Evolutionary conservation across 2,113 vertebrate species (phyloP).

Genomic region (Pygoscelis antarcticus): DNA sequence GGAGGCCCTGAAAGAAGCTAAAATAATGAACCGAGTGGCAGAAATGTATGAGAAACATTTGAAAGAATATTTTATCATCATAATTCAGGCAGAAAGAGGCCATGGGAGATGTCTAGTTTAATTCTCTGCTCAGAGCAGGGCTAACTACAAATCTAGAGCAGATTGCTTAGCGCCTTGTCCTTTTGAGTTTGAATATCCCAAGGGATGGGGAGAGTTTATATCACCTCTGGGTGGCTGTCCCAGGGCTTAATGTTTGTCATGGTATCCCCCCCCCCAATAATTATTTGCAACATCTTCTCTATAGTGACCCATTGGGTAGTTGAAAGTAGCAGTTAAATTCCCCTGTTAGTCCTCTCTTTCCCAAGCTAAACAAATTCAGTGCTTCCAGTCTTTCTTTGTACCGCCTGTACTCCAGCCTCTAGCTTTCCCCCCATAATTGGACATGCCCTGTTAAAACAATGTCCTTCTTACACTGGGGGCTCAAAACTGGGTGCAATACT

Average conservation of each 20-base stretch:
- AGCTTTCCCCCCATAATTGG: not conserved
- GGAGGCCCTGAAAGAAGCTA: not conserved
- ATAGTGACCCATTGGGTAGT: accelerated
- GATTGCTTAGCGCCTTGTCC: not conserved
- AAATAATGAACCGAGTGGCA: not conserved
- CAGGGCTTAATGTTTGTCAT: not conserved
- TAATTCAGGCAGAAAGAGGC: not conserved
- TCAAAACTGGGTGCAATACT: not conserved
- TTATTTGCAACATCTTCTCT: not conserved
- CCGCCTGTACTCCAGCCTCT: not conserved
- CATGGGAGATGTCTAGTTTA: not conserved
- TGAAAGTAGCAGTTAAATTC: not conserved
- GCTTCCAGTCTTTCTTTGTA: not conserved
- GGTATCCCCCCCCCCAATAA: not conserved
- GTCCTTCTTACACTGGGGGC: accelerated
- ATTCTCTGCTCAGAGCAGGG: not conserved
- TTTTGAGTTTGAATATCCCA: not conserved
- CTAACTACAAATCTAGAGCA: not conserved
- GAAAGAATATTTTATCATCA: not conserved
- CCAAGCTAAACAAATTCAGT: not conserved
- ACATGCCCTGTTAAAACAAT: not conserved
- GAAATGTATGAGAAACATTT: not conserved
- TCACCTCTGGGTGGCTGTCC: not conserved
- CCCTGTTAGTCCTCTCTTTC: not conserved
- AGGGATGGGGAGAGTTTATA: not conserved